Evolutionary conservation across 2,888 invertebrate genomes (phyloP).

Genomic region (Scaptodrosophila latifasciaeformis): DNA sequence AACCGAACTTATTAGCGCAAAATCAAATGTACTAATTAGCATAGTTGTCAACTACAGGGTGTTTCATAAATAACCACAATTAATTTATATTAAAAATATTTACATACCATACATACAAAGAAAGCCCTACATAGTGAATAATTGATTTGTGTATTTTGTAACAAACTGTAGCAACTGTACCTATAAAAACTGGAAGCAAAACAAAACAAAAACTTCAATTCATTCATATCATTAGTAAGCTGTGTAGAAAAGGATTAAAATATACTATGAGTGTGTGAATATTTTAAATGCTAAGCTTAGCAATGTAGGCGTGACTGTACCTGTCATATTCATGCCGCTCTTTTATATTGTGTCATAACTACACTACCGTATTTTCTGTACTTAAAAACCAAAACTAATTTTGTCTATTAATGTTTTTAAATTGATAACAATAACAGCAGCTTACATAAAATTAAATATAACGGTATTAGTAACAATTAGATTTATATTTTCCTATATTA

Average conservation of each 20-base stretch:
- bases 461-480: no score
- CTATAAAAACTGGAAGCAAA: constrained; percentile 1
- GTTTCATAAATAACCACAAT: constrained; percentile 21
- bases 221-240: constrained; percentile 45
- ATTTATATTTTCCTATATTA: no score
- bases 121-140: no score
- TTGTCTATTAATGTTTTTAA: constrained; percentile 12
- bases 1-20: constrained; percentile 17
- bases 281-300: constrained; percentile 10
- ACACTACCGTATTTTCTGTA: no score
- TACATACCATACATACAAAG: no score
- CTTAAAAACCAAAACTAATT: no score
- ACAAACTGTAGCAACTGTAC: constrained; percentile 16
- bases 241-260: no score
- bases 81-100: constrained; percentile 12
- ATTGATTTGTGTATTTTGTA: no score
- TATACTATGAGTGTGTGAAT: constrained; percentile 5
- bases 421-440: constrained; percentile 21
- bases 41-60: constrained; percentile 31
- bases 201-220: constrained; percentile 20
- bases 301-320: constrained; percentile 40
- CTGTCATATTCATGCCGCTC: constrained; percentile 35
- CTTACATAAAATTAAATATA: constrained; percentile 17
- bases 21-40: constrained; percentile 14
- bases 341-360: no score